Base-by-base conservation (phyloP, 2,888 invertebrate species). In the Copidosoma aretas region DNA sequence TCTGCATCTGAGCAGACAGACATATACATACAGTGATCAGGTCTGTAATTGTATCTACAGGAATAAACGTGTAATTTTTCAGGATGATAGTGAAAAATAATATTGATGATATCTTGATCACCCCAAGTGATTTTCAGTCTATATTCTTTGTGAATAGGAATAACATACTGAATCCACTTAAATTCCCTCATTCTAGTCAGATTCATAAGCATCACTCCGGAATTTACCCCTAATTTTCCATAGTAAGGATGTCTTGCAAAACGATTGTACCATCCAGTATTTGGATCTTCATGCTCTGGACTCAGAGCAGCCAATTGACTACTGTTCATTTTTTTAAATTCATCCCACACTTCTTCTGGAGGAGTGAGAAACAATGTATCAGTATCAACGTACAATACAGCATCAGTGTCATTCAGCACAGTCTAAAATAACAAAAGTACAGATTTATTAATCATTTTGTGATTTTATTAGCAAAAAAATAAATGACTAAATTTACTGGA, bases 131-230 rank as follows among this genome's bases (percentile, higher is more conserved):
- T 93, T 78, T 93, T 90, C 17, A 91, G 82, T 80, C 91, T 92
- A 85, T 94, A 97, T 81, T 93, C 90, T 74, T 91, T 89, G 84
- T 94, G 93, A 75, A 95, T 92, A 4, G 94, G 92, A 73, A 92
- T 87, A 39, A 97, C 90, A 81, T 93, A 92, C 71, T 91, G 88
- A 69, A 90, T 90, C 96, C 97, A 97, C 32, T 91, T 88, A 77
- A 95, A 94, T 39, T 87, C 84, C 71, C 97, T 86, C 93, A 98
- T 94, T 78, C 94, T 88, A 0, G 96, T 96, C 63, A 98, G 86
- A 84, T 98, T 97, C 97, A 98, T 98, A 61, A 98, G 84, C 97
- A 98, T 97, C 0, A 98, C 96, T 49, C 97, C 98, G 0, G 97
- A 97, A 85, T 98, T 98, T 0, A 98, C 89, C 68, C 97, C 97